These are phyloP conservation scores for Emys orbicularis DNA, from an alignment of 2,797 vertebrate genomes.

Conservation along the genomic window DNA sequence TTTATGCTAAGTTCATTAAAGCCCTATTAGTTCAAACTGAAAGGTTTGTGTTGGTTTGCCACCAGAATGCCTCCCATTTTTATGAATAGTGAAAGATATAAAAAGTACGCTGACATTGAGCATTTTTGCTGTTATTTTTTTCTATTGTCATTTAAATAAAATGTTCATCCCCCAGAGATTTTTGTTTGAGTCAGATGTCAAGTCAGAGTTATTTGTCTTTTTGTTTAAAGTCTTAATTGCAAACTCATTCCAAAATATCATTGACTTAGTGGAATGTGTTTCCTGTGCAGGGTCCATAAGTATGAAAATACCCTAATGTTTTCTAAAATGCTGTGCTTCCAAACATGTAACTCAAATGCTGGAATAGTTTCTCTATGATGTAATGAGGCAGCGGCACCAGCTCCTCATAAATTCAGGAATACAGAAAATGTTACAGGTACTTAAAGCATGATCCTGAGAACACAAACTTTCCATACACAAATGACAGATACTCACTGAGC, in stretches of 20 bases:
- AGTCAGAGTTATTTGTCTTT: neutral
- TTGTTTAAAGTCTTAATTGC: neutral
- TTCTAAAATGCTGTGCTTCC: slow-evolving; percentile 44
- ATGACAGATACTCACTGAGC: neutral
- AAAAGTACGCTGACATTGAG: neutral
- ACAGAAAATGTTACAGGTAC: slow-evolving; percentile 22
- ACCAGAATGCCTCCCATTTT: slow-evolving; percentile 13
- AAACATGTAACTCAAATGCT: slow-evolving; percentile 63
- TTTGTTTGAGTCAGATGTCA: slow-evolving; percentile 45
- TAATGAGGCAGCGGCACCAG: slow-evolving; percentile 59
- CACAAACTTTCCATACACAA: slow-evolving; percentile 5
- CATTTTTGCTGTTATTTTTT: neutral
- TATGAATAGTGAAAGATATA: slow-evolving; percentile 20
- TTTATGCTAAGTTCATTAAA: slow-evolving; percentile 58
- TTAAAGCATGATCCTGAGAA: slow-evolving; percentile 19
- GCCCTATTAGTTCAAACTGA: slow-evolving; percentile 43
- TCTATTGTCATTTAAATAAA: slow-evolving; percentile 21
- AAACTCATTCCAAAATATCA: slow-evolving; percentile 49
- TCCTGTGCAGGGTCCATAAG: slow-evolving; percentile 52
- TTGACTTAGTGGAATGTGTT: slow-evolving; percentile 63
- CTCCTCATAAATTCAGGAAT: slow-evolving; percentile 50
- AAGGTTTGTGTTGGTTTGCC: slow-evolving; percentile 13
- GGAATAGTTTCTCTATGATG: slow-evolving; percentile 42
- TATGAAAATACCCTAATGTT: slow-evolving; percentile 53
- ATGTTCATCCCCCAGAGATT: slow-evolving; percentile 18